Evolutionary conservation across 2,888 invertebrate genomes (phyloP), one percentile per base, ranked within the genome.

Genomic region (Acrobasis repandana): DNA sequence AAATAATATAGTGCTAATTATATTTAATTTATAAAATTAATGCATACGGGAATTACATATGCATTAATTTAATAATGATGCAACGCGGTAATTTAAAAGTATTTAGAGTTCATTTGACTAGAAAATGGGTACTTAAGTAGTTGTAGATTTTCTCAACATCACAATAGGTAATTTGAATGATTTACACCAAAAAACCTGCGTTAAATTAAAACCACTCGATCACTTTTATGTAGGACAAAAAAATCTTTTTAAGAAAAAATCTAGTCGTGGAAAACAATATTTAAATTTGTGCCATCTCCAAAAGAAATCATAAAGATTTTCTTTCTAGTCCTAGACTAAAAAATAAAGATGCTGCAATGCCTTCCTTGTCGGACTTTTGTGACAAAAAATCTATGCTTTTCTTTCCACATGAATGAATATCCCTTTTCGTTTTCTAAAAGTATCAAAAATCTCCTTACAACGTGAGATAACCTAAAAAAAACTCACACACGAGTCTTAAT

Each of bases 81-180:
- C n/a, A n/a, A n/a, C n/a, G n/a, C n/a, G n/a, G n/a, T n/a, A n/a
- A n/a, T n/a, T n/a, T n/a, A n/a, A n/a, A n/a, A n/a, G n/a, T n/a
- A n/a, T n/a, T n/a, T 28, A 28, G 28, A 28, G 8, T 28, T 49
- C 14, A 20, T 28, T 50, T 50, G 50, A 50, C 50, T 50, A 50
- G 50, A 50, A 28, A 50, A 50, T 5, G 8, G 28, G 28, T 28
- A 28, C 28, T 28, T 28, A 20, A 1, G 10, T 15, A 49, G 43
- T 43, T 43, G 43, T 14, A 43, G 5, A 14, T 43, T 43, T 20
- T 2, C 14, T n/a, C n/a, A n/a, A 48, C 16, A 18, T 8, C 18
- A 50, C 50, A 28, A 20, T 0, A n/a, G n/a, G n/a, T n/a, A 28
- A 50, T 50, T 49, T 33, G 1, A 50, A 50, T 28, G 50, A 50